phyloP scores from a whole-genome alignment of 1,140 invertebrate genomes.

The Zaprionus gabonicus region DNA sequence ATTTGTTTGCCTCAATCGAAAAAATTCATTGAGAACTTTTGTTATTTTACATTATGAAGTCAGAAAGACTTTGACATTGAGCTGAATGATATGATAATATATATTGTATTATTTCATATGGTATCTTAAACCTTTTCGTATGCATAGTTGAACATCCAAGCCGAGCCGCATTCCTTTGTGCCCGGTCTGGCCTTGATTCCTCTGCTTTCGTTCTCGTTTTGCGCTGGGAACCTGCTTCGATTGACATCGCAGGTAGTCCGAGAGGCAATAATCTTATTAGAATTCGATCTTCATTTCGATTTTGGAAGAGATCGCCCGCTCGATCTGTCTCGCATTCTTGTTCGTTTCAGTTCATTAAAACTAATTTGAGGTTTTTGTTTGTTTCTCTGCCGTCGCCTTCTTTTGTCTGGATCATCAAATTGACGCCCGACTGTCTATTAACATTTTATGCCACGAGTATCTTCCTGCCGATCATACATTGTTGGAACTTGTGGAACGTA shows the following conservation, averaged over 20 bases:
- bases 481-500: constrained; percentile 5
- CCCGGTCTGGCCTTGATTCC: constrained; percentile 41
- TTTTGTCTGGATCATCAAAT: constrained; percentile 46
- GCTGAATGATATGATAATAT: constrained; percentile 14
- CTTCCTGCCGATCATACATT: constrained; percentile 42
- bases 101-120: constrained; percentile 20
- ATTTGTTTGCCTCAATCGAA: background rate
- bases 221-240: constrained; percentile 55
- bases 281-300: constrained; percentile 62
- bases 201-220: constrained; percentile 16
- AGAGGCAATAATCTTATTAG: constrained; percentile 62
- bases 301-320: constrained; percentile 26
- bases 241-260: constrained; percentile 47
- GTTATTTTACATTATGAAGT: background rate
- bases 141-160: constrained; percentile 11
- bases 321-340: constrained; percentile 31
- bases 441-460: constrained; percentile 1
- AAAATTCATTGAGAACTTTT: constrained; percentile 3
- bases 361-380: constrained; percentile 42
- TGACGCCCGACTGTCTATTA: constrained; percentile 70
- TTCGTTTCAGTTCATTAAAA: constrained; percentile 60
- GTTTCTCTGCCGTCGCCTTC: constrained; percentile 22
- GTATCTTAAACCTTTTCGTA: constrained; percentile 16
- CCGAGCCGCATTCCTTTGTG: constrained; percentile 33
- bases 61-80: constrained; percentile 19